A percentile compares a stretch with the other conserved stretches of the same genome.
phyloP scores from a whole-genome alignment of 2,888 invertebrate genomes.

The Ochropacha duplaris region DNA sequence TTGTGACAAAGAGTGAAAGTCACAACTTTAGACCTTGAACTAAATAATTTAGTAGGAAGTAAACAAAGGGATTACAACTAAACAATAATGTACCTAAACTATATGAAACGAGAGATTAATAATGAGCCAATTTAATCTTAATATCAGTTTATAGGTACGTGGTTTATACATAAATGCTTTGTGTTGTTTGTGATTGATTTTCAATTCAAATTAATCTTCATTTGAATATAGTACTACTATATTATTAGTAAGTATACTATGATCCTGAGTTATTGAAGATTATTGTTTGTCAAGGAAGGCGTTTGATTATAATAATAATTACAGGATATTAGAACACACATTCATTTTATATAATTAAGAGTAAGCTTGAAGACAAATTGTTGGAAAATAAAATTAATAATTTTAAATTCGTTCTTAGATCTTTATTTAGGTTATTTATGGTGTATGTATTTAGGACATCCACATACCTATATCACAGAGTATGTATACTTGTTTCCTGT shows the following conservation, averaged over 20 bases:
- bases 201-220: constrained; percentile 32
- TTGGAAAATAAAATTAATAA: too few relatives aligned
- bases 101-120: not conserved
- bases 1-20: too few relatives aligned
- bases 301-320: not conserved
- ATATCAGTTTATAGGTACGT: not conserved
- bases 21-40: too few relatives aligned
- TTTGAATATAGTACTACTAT: too few relatives aligned
- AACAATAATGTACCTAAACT: not conserved
- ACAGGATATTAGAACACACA: too few relatives aligned
- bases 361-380: too few relatives aligned
- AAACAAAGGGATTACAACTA: not conserved
- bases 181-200: constrained; percentile 15
- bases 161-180: not conserved
- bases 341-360: too few relatives aligned
- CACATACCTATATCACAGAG: constrained; percentile 21
- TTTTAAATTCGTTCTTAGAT: not conserved
- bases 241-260: constrained; percentile 6
- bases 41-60: not conserved
- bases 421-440: not conserved
- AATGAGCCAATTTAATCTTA: not conserved
- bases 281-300: not conserved
- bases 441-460: constrained; percentile 32
- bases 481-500: constrained; percentile 31
- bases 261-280: not conserved